These are phyloP conservation scores for Acleris holmiana DNA, from an alignment of 2,888 invertebrate species.

Conservation along the genomic window DNA sequence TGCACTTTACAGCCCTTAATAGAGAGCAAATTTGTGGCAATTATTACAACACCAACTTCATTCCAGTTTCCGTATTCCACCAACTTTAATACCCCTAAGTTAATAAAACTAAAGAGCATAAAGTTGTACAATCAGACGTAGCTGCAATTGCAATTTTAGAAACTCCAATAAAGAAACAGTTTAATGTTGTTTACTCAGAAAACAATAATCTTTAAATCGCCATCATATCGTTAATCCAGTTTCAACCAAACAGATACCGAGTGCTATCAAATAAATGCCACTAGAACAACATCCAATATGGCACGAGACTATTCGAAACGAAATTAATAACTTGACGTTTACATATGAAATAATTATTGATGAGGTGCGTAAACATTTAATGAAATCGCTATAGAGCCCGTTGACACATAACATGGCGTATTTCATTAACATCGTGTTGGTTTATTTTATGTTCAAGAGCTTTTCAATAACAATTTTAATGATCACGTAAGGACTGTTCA, in stretches of 20 bases:
- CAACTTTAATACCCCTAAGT: neutral
- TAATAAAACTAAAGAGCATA: constrained; percentile 10
- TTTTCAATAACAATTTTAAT: constrained; percentile 34
- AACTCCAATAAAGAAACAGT: constrained; percentile 14
- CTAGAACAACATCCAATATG: constrained; percentile 8
- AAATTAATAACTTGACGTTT: constrained; percentile 29
- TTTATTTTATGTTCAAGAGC: constrained; percentile 30
- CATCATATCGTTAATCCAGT: constrained; percentile 28
- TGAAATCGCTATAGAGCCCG: constrained; percentile 17
- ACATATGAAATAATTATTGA: constrained; percentile 27
- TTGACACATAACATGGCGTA: constrained; percentile 31
- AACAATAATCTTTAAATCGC: constrained; percentile 26
- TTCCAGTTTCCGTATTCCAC: neutral
- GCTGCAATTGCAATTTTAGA: constrained; percentile 25
- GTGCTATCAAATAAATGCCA: constrained; percentile 15
- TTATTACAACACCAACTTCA: neutral
- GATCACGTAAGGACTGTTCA: constrained; percentile 12
- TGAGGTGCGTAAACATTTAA: constrained; percentile 25
- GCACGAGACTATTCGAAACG: constrained; percentile 11
- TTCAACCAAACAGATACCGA: constrained; percentile 11
- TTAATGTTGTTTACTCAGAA: constrained; percentile 24
- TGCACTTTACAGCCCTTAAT: constrained; percentile 17
- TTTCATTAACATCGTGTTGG: constrained; percentile 24
- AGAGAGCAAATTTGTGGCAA: constrained; percentile 12
- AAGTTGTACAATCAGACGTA: constrained; percentile 18